Evolutionary conservation across 53 echinoderm and acorn worm species (phyloP), one percentile per base, ranked within the genome.

Genomic region (Luidia sarsii): DNA sequence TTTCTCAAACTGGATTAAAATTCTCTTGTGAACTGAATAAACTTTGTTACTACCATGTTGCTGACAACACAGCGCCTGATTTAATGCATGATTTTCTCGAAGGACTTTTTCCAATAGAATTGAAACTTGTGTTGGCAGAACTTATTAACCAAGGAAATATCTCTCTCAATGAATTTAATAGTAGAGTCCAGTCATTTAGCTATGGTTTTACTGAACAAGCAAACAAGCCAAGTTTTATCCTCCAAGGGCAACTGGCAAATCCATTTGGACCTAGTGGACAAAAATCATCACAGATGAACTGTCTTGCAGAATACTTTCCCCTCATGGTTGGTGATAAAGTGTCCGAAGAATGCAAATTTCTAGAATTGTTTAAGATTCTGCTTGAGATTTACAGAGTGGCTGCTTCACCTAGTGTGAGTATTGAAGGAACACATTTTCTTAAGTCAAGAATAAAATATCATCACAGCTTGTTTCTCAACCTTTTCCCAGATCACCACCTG

Each of bases 61-160:
- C 41, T 41, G 41, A 41, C 41, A 41, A 41, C 41, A 41, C 11
- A 41, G 41, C 41, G 69, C 51, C 60, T 30, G 83, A 89, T 23
- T 15, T 89, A 10, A 89, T 89, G 79, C 89, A 89, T 50, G 89
- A 89, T 63, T 83, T 89, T 39, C 30, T 83, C 30, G 83, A 89
- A 23, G 89, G 89, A 25, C 28, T 83, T 38, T 50, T 89, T 51
- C 80, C 89, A 2, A 2, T 89, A 16, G 89, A 89, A 20, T 14
- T 83, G 28, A 89, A 89, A 35, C 57, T 89, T 10, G 49, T 83
- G 0, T 13, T 89, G 0, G 22, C 48, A 33, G 79, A 83, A 35
- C 70, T 89, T 11, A 48, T 83, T 33, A 43, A 20, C 23, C 24
- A 75, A 24, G 68, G 62, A n/a, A 39, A 19, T 48, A 50, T 83